Base-by-base conservation (phyloP, 1,140 invertebrate species). In the Sminthurides bifidus region DNA sequence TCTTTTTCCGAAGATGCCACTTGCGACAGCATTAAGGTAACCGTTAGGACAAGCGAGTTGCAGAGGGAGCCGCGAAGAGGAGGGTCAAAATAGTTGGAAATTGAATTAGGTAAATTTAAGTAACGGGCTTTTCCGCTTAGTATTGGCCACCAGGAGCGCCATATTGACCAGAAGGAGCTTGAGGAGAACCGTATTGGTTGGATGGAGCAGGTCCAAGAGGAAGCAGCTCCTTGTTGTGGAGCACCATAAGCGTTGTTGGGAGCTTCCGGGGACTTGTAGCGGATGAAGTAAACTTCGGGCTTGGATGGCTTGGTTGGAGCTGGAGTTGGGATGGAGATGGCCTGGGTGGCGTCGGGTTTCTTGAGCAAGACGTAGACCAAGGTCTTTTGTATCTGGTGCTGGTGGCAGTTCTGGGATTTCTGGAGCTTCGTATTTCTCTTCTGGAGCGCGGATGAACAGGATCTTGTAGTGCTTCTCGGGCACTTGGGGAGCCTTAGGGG, bases 231-330 rank as follows among this genome's bases (percentile, higher is more conserved):
- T 70, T 70, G 37, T 70, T 63, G 21, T 35, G 48, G 19, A 23
- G 40, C 52, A 43, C 29, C 23, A 26, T 44, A 43, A 6, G 19
- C 31, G 33, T 54, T 45, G 21, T 45, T 17, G 33, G 6, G 40
- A 4, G 19, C 23, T 19, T 40, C 33, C 6, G 38, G 23, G 24
- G 24, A n/a, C 52, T 60, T 84, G 79, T 86, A 86, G 57, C 83
- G 82, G 78, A 86, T 85, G 76, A 85, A 86, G 78, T 84, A 87
- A 43, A 88, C 85, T 74, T 87, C 84, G 27, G 84, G 84, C 77
- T 87, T 87, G 70, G 80, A 80, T 46, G 84, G 84, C 65, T 83
- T 81, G 37, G 84, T 87, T 6, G 84, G 84, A 1, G 81, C 76
- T 21, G 80, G 73, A 6, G 81, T 80, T 15, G 82, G 81, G 48